Evolutionary conservation across 2,888 invertebrate genomes (phyloP).

Genomic region (Sesia apiformis): DNA sequence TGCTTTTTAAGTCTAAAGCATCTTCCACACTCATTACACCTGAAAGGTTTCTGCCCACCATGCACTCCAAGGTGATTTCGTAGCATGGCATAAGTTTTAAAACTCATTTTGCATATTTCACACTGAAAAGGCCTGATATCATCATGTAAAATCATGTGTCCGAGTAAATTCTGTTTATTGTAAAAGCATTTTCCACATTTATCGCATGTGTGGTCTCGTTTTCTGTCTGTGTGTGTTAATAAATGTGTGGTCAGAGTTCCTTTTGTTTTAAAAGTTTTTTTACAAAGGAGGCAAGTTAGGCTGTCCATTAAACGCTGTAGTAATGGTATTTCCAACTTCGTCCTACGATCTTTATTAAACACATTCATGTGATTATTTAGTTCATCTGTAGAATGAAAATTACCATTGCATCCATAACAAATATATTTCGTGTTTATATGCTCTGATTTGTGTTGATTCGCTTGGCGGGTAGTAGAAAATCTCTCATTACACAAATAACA

Average conservation of each 20-base stretch:
- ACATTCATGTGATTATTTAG: conserved; percentile 26
- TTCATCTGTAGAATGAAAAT: conserved; percentile 27
- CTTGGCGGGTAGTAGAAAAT: conserved; percentile 23
- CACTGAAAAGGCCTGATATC: conserved; percentile 41
- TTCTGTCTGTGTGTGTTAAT: conserved; percentile 66
- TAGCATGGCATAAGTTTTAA: conserved; percentile 30
- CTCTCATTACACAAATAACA: conserved; percentile 39
- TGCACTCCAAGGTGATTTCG: conserved; percentile 36
- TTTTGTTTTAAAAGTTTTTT: conserved; percentile 37
- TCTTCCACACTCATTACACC: conserved; percentile 39
- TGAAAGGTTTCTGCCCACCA: conserved; percentile 30
- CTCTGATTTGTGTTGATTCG: conserved; percentile 19
- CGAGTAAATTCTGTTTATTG: conserved; percentile 27
- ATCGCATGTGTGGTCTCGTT: conserved; percentile 44
- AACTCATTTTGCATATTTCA: conserved; percentile 43
- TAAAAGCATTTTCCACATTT: conserved; percentile 45
- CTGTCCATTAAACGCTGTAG: conserved; percentile 17
- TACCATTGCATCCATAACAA: conserved; percentile 41
- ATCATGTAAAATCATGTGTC: conserved; percentile 38
- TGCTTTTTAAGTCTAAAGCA: conserved; percentile 32
- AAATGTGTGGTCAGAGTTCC: conserved; percentile 63
- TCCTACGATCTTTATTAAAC: conserved; percentile 26
- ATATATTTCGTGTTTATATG: conserved; percentile 25
- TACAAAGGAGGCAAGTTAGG: conserved; percentile 37
- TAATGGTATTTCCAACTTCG: conserved; percentile 11